Evolutionary conservation across 2,113 vertebrate species (phyloP).

Genomic region (Lophura nycthemera): DNA sequence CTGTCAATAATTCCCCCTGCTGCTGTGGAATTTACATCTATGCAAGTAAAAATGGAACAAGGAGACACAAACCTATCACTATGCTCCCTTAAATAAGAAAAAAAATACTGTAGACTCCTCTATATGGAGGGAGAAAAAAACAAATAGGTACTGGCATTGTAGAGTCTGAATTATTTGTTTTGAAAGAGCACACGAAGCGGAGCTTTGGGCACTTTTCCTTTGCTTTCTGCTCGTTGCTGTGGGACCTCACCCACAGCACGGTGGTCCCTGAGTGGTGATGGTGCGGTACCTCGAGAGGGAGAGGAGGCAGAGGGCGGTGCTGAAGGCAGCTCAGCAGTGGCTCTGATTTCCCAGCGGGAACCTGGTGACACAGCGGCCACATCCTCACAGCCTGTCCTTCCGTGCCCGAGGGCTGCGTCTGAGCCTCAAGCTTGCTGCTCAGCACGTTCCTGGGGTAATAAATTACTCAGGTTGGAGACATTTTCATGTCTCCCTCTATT

Average conservation of each 20-base stretch:
- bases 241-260: neutral
- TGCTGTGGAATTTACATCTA: neutral
- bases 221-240: neutral
- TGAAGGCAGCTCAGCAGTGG: neutral
- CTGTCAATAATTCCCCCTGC: slow-evolving; percentile 37
- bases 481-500: neutral
- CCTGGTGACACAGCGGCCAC: neutral
- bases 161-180: neutral
- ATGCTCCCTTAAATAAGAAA: neutral
- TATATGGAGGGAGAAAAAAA: neutral
- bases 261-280: neutral
- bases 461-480: neutral
- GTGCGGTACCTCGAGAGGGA: fast-evolving
- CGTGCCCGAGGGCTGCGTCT: fast-evolving
- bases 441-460: neutral
- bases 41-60: neutral
- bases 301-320: neutral
- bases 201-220: neutral
- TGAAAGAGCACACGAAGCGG: neutral
- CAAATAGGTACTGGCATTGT: neutral
- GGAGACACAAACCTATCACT: neutral
- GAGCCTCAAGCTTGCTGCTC: neutral
- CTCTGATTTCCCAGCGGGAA: neutral
- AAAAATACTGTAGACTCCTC: neutral
- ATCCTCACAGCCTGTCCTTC: neutral